Conservation (phyloP, 2,888 invertebrate genomes). For the Hemistola chrysoprasaria region DNA sequence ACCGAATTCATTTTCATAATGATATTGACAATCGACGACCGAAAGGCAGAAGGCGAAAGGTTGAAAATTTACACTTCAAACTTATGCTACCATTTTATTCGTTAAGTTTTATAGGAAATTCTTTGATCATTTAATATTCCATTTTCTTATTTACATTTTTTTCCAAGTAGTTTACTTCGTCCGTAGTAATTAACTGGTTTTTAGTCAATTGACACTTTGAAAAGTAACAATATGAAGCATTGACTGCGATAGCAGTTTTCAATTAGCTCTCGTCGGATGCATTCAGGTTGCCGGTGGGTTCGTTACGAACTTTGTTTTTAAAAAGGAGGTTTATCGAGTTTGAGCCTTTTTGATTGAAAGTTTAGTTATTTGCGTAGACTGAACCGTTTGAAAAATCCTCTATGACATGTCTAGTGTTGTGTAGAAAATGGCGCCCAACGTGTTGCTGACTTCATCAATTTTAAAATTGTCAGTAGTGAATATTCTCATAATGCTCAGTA, state of each 20-base stretch:
- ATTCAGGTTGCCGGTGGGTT: slow-evolving; percentile 5
- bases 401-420: background rate
- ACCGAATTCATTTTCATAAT: background rate
- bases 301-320: slow-evolving; percentile 15
- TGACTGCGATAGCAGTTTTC: slow-evolving; percentile 11
- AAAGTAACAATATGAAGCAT: slow-evolving; percentile 5
- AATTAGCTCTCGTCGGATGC: slow-evolving; percentile 11
- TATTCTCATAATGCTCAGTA: slow-evolving; percentile 12
- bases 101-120: too few relatives aligned
- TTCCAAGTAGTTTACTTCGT: background rate
- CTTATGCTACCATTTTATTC: too few relatives aligned
- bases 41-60: too few relatives aligned
- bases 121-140: too few relatives aligned
- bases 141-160: too few relatives aligned
- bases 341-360: slow-evolving; percentile 1
- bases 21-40: too few relatives aligned
- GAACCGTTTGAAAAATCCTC: background rate
- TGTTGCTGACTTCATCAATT: too few relatives aligned
- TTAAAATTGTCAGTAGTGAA: background rate
- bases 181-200: background rate
- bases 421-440: slow-evolving; percentile 12
- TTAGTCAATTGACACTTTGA: slow-evolving; percentile 1
- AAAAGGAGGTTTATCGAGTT: slow-evolving; percentile 7
- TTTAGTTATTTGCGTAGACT: slow-evolving; percentile 5
- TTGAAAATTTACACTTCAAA: too few relatives aligned